phyloP scores from a whole-genome alignment of 1,140 invertebrate genomes.

The Sesamia nonagrioides region DNA sequence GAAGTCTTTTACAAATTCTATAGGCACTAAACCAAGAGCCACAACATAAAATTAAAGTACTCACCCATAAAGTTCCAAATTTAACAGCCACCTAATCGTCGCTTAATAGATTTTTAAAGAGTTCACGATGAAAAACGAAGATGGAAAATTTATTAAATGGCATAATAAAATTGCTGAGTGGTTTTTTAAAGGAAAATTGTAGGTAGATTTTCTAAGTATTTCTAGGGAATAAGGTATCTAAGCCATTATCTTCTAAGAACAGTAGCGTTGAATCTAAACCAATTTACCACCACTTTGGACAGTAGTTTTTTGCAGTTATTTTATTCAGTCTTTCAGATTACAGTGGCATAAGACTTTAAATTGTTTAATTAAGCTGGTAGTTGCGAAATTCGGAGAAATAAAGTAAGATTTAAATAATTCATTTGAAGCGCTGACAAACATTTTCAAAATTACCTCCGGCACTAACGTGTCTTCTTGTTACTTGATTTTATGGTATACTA shows the following conservation, averaged over 20 bases:
- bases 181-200: not conserved
- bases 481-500: no score
- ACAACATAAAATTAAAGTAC: conserved; percentile 27
- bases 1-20: not conserved
- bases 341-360: conserved; percentile 3
- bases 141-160: conserved; percentile 31
- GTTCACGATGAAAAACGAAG: conserved; percentile 31
- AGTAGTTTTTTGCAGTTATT: conserved; percentile 51
- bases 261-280: not conserved
- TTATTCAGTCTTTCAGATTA: conserved; percentile 54
- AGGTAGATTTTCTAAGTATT: not conserved
- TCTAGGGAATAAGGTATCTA: not conserved
- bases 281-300: conserved; percentile 41
- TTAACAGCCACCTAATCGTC: conserved; percentile 35
- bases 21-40: conserved; percentile 14
- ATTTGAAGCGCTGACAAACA: not conserved
- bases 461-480: no score
- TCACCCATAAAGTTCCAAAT: conserved; percentile 22
- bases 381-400: conserved; percentile 1
- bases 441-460: not conserved
- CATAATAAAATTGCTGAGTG: conserved; percentile 23
- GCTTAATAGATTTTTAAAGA: conserved; percentile 38
- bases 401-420: not conserved
- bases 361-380: not conserved
- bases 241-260: not conserved